Evolutionary conservation across 2,113 vertebrate species (phyloP), one percentile per base, ranked within the genome.

Genomic region (Empidonax traillii): DNA sequence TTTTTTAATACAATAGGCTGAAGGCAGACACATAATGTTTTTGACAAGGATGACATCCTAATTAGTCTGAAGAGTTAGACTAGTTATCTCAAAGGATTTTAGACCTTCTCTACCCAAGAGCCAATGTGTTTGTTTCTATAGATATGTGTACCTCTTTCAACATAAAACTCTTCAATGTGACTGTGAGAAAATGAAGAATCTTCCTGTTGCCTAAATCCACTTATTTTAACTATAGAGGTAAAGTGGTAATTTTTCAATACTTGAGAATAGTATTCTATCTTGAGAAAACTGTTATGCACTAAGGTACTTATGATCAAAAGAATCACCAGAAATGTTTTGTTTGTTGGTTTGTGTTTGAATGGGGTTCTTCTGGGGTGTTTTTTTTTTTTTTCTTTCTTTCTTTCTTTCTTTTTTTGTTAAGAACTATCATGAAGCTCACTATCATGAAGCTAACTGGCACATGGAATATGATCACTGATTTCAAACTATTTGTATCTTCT

Each of bases 21-120:
- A 77, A 73, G 8, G 19, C 51, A 96, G 85, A 81, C 21, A 39
- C 19, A n/a, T 51, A 79, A 84, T 30, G 2, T 61, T 90, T 95
- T 93, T 89, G 41, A 43, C 41, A 43, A 94, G 44, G 59, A 15
- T 85, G 81, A 93, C 67, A 85, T 91, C 39, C 92, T 93, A 95
- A 95, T 94, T 77, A 94, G 53, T 33, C 65, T 61, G 71, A 87
- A 88, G 67, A 62, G 46, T 62, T 81, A 58, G 12, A 12, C 31
- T 69, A 44, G 43, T 69, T 90, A 33, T 53, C 44, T 67, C 89
- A 84, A 94, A 84, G 62, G 7, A 71, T 81, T 72, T 90, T 86
- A 77, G 61, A 20, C 27, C 25, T 93, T 41, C 14, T 89, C 59
- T 65, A 58, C 20, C 7, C 39, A 72, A 53, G 4, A 62, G 17